Base-by-base conservation (phyloP, 1,140 invertebrate species). In the Acyrthosiphon pisum region DNA sequence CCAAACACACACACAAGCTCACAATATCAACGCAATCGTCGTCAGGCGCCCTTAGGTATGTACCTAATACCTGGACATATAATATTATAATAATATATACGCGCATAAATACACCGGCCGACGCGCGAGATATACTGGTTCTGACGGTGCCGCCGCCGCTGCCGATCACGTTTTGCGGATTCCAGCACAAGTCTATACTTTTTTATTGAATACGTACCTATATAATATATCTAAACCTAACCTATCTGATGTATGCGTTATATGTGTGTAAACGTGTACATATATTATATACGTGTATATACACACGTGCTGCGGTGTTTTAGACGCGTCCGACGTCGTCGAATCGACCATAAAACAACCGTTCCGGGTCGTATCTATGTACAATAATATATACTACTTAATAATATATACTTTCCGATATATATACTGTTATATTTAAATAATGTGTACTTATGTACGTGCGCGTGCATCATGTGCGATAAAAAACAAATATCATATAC, bases 141-240 rank as follows among this genome's bases (percentile, higher is more conserved):
- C 41, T 87, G 44, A 76, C 60, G 60, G 41, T n/a, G 41, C 26
- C 44, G 44, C 84, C 18, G 84, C 30, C 90, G 44, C 84, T 30
- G 84, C 30, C 90, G 56, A 91, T 91, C 90, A 91, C 90, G 90
- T 91, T 91, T 91, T 46, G 30, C 56, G 90, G 53, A 91, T 91
- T 91, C 90, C 90, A 76, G 56, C 90, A 46, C 90, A 76, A 46
- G 48, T 68, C 56, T 91, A 84, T 44, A 23, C 53, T 26, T 60
- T 68, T 81, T 44, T 41, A 91, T 48, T 50, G 81, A 23, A 91
- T 9, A 9, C 44, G 23, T n/a, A 37, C n/a, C 18, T 53, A 76
- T 60, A 35, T 76, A 76, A 76, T 76, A 76, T 76, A 76, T 76
- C 60, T 76, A 76, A 76, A 35, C 30, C 14, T 76, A 76, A 18